phyloP scores from a whole-genome alignment of 2,888 invertebrate genomes.

The Ophion obscuratus region DNA sequence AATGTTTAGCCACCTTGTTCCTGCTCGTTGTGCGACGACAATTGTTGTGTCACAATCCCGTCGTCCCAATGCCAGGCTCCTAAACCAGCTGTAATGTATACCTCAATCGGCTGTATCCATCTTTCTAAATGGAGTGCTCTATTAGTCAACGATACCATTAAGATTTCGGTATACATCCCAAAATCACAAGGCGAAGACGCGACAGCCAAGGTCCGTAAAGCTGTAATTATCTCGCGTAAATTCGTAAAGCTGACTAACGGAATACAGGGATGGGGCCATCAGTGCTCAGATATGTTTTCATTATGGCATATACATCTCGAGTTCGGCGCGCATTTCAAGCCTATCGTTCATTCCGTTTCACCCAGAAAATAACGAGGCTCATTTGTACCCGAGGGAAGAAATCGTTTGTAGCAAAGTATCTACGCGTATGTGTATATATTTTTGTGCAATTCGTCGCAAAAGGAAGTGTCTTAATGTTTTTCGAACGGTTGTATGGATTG shows the following conservation, averaged over 20 bases:
- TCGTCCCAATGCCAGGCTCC: background rate
- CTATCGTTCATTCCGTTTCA: background rate
- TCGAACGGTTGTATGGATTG: background rate
- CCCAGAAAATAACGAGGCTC: background rate
- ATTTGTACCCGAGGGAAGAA: background rate
- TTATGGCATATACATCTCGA: background rate
- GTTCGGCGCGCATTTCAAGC: background rate
- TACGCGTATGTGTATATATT: background rate
- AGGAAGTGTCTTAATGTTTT: background rate
- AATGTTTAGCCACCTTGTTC: slow-evolving; percentile 41
- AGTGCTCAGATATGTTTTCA: background rate
- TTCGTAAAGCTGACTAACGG: background rate
- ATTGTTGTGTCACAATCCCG: background rate
- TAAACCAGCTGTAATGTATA: background rate
- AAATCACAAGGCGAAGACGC: background rate
- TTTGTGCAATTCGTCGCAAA: background rate
- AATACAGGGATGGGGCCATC: too few relatives aligned
- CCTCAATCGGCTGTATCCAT: background rate
- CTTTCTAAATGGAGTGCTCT: background rate
- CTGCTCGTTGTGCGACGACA: slow-evolving; percentile 25
- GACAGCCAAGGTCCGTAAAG: background rate
- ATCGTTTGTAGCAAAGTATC: background rate
- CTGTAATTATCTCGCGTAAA: background rate
- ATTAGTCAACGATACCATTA: background rate
- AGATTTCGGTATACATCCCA: background rate